phyloP scores from a whole-genome alignment of 1,140 invertebrate genomes.

The Chlorops oryzae region DNA sequence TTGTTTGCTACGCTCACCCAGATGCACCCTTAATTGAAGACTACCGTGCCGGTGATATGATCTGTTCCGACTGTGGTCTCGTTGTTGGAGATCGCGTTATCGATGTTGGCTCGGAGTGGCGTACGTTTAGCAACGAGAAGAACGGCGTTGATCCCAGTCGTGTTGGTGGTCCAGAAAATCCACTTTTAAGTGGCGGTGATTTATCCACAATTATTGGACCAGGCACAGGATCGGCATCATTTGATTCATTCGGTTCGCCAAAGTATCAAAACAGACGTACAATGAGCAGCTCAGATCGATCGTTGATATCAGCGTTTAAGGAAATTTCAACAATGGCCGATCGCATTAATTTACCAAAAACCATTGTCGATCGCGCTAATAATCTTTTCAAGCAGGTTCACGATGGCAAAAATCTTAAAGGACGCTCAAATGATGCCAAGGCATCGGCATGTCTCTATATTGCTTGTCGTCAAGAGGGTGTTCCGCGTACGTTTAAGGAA shows the following conservation, averaged over 20 bases:
- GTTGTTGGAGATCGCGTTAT: constrained; percentile 98
- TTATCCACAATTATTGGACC: constrained; percentile 96
- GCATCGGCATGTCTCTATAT: constrained; percentile 98
- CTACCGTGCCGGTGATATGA: constrained; percentile 97
- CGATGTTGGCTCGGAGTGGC: constrained; percentile 99
- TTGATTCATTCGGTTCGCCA: constrained; percentile 74
- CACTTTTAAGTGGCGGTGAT: constrained; percentile 90
- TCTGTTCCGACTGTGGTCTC: constrained; percentile 97
- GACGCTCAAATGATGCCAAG: constrained; percentile 94
- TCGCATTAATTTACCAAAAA: constrained; percentile 91
- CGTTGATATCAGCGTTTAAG: constrained; percentile 90
- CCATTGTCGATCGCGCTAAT: constrained; percentile 91
- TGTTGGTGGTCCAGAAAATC: constrained; percentile 97
- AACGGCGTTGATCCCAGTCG: constrained; percentile 94
- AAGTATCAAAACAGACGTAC: constrained; percentile 92
- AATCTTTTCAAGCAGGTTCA: constrained; percentile 97
- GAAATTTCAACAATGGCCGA: constrained; percentile 98
- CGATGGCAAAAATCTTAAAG: constrained; percentile 93
- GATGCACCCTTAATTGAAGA: constrained; percentile 95
- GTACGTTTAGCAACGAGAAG: constrained; percentile 99
- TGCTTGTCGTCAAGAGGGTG: constrained; percentile 96
- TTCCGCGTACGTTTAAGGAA: constrained; percentile 98
- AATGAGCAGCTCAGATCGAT: constrained; percentile 88
- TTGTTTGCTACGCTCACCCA: constrained; percentile 90
- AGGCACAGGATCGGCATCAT: constrained; percentile 73